Evolutionary conservation across 2,888 invertebrate species (phyloP), one percentile per base, ranked within the genome.

Genomic region (Dasypolia templi): DNA sequence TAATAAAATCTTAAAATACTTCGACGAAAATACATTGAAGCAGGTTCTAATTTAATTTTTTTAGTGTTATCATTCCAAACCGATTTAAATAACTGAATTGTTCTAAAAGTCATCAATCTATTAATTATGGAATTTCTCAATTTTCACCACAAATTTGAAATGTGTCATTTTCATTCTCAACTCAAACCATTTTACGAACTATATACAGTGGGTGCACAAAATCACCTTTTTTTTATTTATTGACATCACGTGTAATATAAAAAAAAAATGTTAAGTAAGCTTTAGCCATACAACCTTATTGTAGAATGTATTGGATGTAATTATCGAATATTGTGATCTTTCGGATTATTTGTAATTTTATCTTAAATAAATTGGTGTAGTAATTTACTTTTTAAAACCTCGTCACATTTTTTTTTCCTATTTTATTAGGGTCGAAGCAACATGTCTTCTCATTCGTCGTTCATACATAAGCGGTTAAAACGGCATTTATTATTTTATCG

Each of bases 301-400:
- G 19, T 44, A 72, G 35, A 39, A 51, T 58, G 12, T 62, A 72
- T 71, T 46, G 39, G 22, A 51, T 17, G 14, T 67, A 35, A 49
- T 51, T 26, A 29, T 29, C n/a, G 55, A 17, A 26, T 67, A 66
- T 63, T 29, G 42, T 51, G 32, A 42, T 59, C 46, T 51, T 32
- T 59, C 7, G n/a, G 32, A 62, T 14, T 62, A 58, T n/a, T n/a
- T 74, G 32, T 62, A 56, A 58, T 17, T n/a, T 46, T n/a, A 62
- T 26, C 9, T 46, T 63, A 58, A 78, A 80, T 80, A 77, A 77
- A 80, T 53, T 35, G 35, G 9, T 51, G 58, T 74, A 39, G 44
- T 44, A 4, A 39, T 1, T 62, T 19, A 11, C 29, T 51, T 72
- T 44, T 42, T 26, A 5, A 59, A 44, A 59, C n/a, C 56, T 46